Evolutionary conservation across 2,888 invertebrate species (phyloP).

Genomic region (Xestia rhomboidea): DNA sequence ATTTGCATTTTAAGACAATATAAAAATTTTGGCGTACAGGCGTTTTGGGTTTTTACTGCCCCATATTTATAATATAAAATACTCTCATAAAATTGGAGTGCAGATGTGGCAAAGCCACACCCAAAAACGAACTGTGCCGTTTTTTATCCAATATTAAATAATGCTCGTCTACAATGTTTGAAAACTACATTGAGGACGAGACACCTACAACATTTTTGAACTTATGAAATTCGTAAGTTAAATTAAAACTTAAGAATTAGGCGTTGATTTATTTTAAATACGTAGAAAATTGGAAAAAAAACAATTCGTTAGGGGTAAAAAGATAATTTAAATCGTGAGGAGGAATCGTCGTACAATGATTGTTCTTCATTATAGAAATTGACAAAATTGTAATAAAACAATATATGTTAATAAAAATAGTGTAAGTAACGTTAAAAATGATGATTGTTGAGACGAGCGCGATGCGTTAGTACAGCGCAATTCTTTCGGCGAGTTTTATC

Average conservation of each 20-base stretch:
- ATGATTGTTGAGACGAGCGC: slow-evolving; percentile 55
- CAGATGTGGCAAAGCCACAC: slow-evolving; percentile 73
- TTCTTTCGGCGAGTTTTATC: slow-evolving; percentile 65
- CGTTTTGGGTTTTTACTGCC: slow-evolving; percentile 86
- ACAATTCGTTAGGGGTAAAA: slow-evolving; percentile 70
- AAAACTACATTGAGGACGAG: slow-evolving; percentile 62
- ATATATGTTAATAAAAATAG: slow-evolving; percentile 53
- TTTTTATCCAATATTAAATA: slow-evolving; percentile 62
- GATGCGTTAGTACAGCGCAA: slow-evolving; percentile 51
- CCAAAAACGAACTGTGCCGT: slow-evolving; percentile 64
- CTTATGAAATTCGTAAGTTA: slow-evolving; percentile 74
- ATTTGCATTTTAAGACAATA: slow-evolving; percentile 86
- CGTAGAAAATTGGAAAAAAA: slow-evolving; percentile 68
- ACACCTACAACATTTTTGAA: slow-evolving; percentile 69
- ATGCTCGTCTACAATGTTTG: slow-evolving; percentile 67
- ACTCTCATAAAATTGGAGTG: slow-evolving; percentile 61
- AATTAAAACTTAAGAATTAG: slow-evolving; percentile 70
- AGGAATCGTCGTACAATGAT: slow-evolving; percentile 28
- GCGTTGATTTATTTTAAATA: slow-evolving; percentile 75
- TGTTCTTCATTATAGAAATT: slow-evolving; percentile 1
- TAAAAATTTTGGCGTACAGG: slow-evolving; percentile 79
- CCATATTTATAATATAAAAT: slow-evolving; percentile 74
- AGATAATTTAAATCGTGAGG: slow-evolving; percentile 61
- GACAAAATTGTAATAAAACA: slow-evolving; percentile 58
- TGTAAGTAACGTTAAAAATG: slow-evolving; percentile 56